Evolutionary conservation across 2,113 vertebrate genomes (phyloP), one percentile per base, ranked within the genome.

Genomic region (Ramphastos sulfuratus): DNA sequence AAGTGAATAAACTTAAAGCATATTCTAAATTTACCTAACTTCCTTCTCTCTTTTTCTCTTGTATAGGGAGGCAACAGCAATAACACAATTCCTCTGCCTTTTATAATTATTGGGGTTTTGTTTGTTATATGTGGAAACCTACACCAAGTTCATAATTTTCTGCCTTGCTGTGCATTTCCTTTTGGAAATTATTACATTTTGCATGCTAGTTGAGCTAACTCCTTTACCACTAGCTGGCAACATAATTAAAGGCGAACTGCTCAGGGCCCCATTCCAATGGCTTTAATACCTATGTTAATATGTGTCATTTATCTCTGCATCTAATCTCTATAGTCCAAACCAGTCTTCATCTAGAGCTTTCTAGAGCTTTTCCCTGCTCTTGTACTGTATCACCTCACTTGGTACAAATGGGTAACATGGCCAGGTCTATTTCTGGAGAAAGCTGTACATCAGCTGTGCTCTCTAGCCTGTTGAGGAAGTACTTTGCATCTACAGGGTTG

Each of bases 31-130:
- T 61, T 83, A 12, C 4, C 1, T 12, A 21, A 37, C 25, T 74
- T 81, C 7, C 35, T 61, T 7, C 55, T 70, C 6, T 2, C 6
- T 7, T 70, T 88, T 90, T 9, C 7, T 52, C 10, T 54, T 23
- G 16, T 58, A 15, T 33, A 44, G 16, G 3, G 2, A 8, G 76
- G 16, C 21, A 80, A 56, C 7, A 85, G 23, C n/a, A 75, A 4
- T n/a, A 69, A 52, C 2, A 13, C 1, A 15, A 1, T 2, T 61
- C 7, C 30, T 73, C 58, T 21, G 3, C 4, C 10, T 28, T 67
- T 66, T 56, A 24, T 52, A 52, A 52, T 52, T 24, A 24, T 52
- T 52, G 50, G 21, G 23, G 5, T 50, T 23, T 30, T 10, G 1
- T 48, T 89, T 5, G 9, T 65, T 13, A 4, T 48, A 30, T 8